A percentile compares a stretch with the other conserved stretches of the same genome.
Conservation (phyloP, 2,888 invertebrate genomes). For the Tolmerus cingulatus region DNA sequence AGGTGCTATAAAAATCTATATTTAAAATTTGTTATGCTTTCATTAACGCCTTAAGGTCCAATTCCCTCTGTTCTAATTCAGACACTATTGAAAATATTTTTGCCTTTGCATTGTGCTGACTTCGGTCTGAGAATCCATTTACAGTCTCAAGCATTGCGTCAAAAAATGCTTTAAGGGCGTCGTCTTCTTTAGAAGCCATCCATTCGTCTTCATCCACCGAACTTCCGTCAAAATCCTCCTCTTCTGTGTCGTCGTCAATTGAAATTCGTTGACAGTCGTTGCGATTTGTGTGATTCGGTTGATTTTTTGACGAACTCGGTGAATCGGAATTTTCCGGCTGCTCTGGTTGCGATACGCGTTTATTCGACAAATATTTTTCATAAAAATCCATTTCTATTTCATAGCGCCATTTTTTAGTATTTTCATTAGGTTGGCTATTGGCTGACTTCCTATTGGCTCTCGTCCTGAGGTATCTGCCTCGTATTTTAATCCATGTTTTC, state of each 20-base stretch:
- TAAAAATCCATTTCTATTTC: not conserved
- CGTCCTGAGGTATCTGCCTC: not conserved
- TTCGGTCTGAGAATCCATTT: not conserved
- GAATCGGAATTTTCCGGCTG: not conserved
- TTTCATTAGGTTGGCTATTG: not conserved
- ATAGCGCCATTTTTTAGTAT: not conserved
- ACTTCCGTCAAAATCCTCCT: not conserved
- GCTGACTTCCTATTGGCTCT: not conserved
- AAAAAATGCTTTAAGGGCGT: not conserved
- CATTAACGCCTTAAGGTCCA: not conserved
- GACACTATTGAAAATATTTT: not conserved
- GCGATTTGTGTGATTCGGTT: not conserved
- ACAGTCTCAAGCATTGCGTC: not conserved
- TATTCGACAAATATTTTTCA: not conserved
- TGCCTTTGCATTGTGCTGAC: not conserved
- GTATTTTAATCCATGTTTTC: not conserved
- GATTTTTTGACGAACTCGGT: too few species aligned
- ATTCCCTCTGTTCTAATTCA: not conserved
- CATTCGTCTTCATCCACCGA: not conserved
- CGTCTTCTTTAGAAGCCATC: not conserved
- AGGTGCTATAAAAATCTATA: too few species aligned
- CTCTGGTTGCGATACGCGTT: not conserved
- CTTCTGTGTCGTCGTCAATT: not conserved
- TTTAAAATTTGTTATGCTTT: not conserved
- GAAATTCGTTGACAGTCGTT: not conserved